These are phyloP conservation scores for Aldrovandia affinis DNA, from an alignment of 2,797 vertebrate genomes.

Conservation along the genomic window DNA sequence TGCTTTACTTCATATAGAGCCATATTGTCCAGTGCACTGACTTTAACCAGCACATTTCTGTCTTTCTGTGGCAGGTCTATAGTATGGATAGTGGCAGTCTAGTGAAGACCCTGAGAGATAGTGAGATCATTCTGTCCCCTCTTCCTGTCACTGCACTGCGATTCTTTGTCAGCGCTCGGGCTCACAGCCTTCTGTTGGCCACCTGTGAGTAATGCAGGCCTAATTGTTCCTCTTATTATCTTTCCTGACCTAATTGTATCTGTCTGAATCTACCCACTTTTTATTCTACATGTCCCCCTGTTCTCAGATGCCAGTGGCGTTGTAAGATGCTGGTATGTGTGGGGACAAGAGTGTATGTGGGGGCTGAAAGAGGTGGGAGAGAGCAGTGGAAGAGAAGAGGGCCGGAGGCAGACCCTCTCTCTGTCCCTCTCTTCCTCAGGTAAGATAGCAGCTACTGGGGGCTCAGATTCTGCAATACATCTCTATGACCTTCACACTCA, in stretches of 20 bases:
- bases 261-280: not conserved
- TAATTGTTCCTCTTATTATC: not conserved
- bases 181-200: conserved; percentile 54
- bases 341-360: conserved; percentile 55
- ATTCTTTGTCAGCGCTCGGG: conserved; percentile 45
- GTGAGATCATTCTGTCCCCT: conserved; percentile 30
- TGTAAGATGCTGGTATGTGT: conserved; percentile 62
- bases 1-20: not conserved
- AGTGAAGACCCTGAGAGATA: conserved; percentile 46
- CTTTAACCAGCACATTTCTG: not conserved
- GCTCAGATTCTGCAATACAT: conserved; percentile 56
- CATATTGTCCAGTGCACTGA: not conserved
- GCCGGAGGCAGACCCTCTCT: conserved; percentile 55
- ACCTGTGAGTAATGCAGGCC: conserved; percentile 54
- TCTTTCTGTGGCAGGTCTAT: conserved; percentile 39
- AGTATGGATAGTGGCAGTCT: conserved; percentile 33
- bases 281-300: not conserved
- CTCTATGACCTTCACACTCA: conserved; percentile 62
- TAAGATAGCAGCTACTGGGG: conserved; percentile 51
- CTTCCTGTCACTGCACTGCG: conserved; percentile 55
- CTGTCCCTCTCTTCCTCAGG: conserved; percentile 52
- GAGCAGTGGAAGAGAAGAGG: not conserved
- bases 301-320: conserved; percentile 57
- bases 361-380: conserved; percentile 43
- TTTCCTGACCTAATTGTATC: not conserved